phyloP scores from a whole-genome alignment of 2,113 vertebrate genomes.

The Pristiophorus japonicus region DNA sequence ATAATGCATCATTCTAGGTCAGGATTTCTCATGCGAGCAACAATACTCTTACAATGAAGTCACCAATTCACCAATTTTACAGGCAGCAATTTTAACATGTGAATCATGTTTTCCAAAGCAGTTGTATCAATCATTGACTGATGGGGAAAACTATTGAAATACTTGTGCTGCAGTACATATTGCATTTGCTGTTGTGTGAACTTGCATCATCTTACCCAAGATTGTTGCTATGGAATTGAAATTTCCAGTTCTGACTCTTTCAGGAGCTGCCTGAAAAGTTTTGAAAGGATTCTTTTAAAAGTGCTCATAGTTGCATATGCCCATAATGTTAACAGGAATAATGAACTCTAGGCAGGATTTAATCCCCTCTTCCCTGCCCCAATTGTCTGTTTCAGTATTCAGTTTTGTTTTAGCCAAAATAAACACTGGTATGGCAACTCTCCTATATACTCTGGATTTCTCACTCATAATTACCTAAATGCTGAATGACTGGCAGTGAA shows the following conservation, averaged over 20 bases:
- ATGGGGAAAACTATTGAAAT: neutral
- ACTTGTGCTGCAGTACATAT: neutral
- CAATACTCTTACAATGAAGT: neutral
- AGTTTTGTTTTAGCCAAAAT: neutral
- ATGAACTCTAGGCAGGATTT: neutral
- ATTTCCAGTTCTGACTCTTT: neutral
- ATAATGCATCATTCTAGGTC: neutral
- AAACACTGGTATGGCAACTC: neutral
- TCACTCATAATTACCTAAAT: neutral
- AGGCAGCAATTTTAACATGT: neutral
- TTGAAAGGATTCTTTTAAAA: neutral
- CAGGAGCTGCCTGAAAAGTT: neutral
- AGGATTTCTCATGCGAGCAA: neutral
- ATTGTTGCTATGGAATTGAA: neutral
- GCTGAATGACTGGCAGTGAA: neutral
- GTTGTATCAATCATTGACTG: neutral
- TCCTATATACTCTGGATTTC: neutral
- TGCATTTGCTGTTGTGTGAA: neutral
- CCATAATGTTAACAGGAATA: neutral
- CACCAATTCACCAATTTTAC: neutral
- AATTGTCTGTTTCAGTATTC: neutral
- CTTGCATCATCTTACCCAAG: neutral
- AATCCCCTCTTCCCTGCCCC: neutral
- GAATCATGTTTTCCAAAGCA: neutral
- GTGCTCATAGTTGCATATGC: neutral